Percentiles rank a stretch among this genome's conserved stretches.
These are phyloP conservation scores for Dioctria linearis DNA, from an alignment of 2,888 invertebrate species.

Conservation along the genomic window DNA sequence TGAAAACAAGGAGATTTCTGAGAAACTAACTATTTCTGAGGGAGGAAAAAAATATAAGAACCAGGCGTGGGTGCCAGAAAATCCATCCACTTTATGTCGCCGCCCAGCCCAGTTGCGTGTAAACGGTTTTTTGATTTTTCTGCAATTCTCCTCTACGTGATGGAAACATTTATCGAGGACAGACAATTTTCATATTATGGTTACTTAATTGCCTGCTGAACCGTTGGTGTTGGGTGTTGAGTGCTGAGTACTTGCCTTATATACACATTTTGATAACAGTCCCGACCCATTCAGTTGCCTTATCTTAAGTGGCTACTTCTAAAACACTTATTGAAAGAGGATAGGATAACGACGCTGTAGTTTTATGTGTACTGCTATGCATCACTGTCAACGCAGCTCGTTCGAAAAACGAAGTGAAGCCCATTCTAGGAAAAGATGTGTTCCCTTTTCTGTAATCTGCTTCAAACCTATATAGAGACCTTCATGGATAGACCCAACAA, in stretches of 20 bases:
- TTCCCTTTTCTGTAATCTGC: background rate
- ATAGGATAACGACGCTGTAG: background rate
- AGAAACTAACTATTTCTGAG: background rate
- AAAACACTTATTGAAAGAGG: conserved; percentile 7
- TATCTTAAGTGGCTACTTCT: conserved; percentile 41
- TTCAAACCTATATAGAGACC: too few species aligned
- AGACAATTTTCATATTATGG: background rate
- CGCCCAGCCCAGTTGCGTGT: conserved; percentile 38
- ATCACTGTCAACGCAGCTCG: background rate
- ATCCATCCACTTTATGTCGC: conserved; percentile 8
- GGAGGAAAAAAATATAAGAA: background rate
- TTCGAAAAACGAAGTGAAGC: conserved; percentile 18
- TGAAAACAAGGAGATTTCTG: background rate
- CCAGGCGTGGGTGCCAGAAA: background rate
- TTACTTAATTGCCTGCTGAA: conserved; percentile 47
- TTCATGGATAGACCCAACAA: background rate
- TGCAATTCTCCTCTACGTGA: background rate
- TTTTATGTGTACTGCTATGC: background rate
- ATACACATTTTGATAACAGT: conserved; percentile 10
- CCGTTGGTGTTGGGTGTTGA: conserved; percentile 37
- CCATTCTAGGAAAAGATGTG: background rate
- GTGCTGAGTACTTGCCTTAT: conserved; percentile 17
- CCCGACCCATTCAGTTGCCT: conserved; percentile 8
- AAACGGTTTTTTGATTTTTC: conserved; percentile 53
- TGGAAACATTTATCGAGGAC: conserved; percentile 24